Evolutionary conservation across 2,113 vertebrate species (phyloP).

Genomic region (Solea solea): DNA sequence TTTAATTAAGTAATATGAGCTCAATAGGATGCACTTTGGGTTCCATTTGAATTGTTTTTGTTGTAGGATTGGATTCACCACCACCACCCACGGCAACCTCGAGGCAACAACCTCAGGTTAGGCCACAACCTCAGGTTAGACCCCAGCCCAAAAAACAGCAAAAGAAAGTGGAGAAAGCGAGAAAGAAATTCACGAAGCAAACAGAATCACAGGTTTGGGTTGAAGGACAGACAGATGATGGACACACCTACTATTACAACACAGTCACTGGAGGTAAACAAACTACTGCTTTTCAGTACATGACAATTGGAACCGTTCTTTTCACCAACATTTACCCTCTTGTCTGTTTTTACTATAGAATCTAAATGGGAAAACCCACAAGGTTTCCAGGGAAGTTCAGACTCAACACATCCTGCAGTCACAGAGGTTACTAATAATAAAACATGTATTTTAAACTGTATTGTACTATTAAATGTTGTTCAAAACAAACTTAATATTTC

Average conservation of each 20-base stretch:
- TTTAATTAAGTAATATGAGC: not conserved
- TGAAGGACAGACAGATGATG: conserved; percentile 86
- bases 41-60: not conserved
- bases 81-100: not conserved
- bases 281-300: not conserved
- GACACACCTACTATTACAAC: conserved; percentile 92
- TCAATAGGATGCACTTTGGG: not conserved
- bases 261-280: conserved; percentile 88
- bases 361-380: conserved; percentile 78
- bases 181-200: not conserved
- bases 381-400: conserved; percentile 39
- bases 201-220: conserved; percentile 78
- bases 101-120: not conserved
- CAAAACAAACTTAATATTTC: not conserved
- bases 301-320: not conserved
- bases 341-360: conserved; percentile 56
- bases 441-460: not conserved
- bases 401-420: conserved; percentile 13
- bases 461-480: not conserved
- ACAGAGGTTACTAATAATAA: conserved; percentile 48
- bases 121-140: not conserved
- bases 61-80: conserved; percentile 35
- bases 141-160: conserved; percentile 26
- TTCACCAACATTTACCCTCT: not conserved
- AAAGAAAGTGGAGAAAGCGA: conserved; percentile 24